Evolutionary conservation across 2,797 vertebrate genomes (phyloP).

Genomic region (Muscicapa striata): DNA sequence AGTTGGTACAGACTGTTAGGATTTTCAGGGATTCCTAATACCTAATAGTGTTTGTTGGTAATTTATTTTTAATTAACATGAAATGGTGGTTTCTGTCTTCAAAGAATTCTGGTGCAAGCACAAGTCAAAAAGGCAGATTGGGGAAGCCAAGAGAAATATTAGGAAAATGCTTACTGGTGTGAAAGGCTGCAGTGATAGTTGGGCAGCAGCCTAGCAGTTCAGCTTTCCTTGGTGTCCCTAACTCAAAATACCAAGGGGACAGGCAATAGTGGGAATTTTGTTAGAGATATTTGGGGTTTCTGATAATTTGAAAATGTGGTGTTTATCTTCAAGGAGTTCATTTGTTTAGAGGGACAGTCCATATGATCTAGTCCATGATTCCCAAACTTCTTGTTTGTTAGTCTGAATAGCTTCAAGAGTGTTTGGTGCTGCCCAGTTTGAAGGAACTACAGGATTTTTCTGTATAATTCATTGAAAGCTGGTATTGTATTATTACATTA

Average conservation of each 20-base stretch:
- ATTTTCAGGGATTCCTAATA: not conserved
- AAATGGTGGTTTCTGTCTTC: not conserved
- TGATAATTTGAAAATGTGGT: not conserved
- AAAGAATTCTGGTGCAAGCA: not conserved
- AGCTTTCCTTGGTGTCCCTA: not conserved
- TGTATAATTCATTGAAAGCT: not conserved
- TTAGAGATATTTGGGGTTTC: not conserved
- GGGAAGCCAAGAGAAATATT: not conserved
- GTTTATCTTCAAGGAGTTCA: not conserved
- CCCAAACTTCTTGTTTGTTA: not conserved
- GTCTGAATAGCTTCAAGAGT: not conserved
- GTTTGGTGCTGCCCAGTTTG: not conserved
- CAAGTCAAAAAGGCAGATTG: not conserved
- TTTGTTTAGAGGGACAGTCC: not conserved
- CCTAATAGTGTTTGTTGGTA: not conserved
- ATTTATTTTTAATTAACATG: not conserved
- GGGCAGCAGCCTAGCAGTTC: not conserved
- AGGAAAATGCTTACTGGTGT: not conserved
- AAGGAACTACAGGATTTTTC: not conserved
- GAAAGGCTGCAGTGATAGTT: not conserved
- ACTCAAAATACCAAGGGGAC: not conserved
- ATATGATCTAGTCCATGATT: not conserved
- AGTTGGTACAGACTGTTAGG: not conserved
- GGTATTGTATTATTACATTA: not conserved
- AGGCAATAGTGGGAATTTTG: not conserved